Conservation (phyloP, 2,797 vertebrate genomes). For the Xenopus petersii region DNA sequence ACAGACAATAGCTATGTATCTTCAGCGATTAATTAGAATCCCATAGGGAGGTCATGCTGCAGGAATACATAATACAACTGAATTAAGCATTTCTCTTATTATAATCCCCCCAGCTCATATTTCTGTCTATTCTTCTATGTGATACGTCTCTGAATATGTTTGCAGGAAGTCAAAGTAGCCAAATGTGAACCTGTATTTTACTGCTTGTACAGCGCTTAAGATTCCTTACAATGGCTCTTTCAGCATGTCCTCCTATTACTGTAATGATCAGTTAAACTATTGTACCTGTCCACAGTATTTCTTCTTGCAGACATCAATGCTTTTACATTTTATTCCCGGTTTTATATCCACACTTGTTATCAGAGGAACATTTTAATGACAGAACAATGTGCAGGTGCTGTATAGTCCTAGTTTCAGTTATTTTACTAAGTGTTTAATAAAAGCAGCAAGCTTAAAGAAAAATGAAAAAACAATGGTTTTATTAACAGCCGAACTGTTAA, state of each 20-base stretch:
- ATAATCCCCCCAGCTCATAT: neutral
- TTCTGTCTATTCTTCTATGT: neutral
- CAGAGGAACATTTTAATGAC: neutral
- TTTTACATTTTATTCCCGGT: neutral
- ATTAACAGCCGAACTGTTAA: no score
- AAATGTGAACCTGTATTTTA: neutral
- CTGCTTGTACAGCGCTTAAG: neutral
- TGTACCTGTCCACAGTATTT: neutral
- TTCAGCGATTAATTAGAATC: neutral
- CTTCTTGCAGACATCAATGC: conserved; percentile 1
- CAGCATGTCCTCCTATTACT: conserved; percentile 1
- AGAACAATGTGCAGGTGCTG: neutral
- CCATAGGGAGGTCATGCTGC: neutral
- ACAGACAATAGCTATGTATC: neutral
- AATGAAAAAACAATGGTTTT: no score
- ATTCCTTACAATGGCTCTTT: neutral
- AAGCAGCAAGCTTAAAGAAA: no score
- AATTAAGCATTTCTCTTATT: neutral
- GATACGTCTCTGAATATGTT: neutral
- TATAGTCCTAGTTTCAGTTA: no score
- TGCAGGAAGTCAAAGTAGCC: neutral
- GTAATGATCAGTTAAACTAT: conserved; percentile 9
- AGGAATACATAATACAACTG: neutral
- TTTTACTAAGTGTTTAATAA: no score
- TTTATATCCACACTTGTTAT: neutral